Evolutionary conservation across 2,797 vertebrate species (phyloP), one percentile per base, ranked within the genome.

Genomic region (Sebastes melanostomus): DNA sequence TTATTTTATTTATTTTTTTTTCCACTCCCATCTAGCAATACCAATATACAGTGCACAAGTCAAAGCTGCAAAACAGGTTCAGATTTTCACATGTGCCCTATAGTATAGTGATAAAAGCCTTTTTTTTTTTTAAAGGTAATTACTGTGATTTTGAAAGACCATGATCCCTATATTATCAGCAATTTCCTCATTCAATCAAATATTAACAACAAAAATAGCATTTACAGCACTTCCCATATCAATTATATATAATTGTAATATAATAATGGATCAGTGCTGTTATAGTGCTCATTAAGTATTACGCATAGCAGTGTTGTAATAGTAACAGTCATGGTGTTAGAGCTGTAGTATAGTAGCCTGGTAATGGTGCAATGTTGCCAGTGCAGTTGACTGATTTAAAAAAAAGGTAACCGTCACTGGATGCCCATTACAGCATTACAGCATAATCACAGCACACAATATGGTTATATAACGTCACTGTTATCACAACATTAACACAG

Each of bases 401-500:
- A 50, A 72, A 72, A 55, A 24, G 12, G 18, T 58, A 63, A 74
- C 61, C 52, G 66, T 67, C 55, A 66, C 9, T 62, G 24, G 70
- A 54, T 65, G 46, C 1, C n/a, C 32, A 50, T 78, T 13, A 50
- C 50, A 66, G 42, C 50, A n/a, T 32, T 2, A 36, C 58, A 25
- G 2, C 63, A 58, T 25, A 72, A 65, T 61, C 59, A 77, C 22
- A 61, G 69, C 13, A 81, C 22, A 27, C 76, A 60, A 12, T 58
- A n/a, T 62, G 63, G 65, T 2, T 56, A 16, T 22, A n/a, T 30
- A 6, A 66, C 34, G 29, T 68, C 68, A 66, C 56, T 42, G 42
- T 65, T 50, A 77, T 70, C 22, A 4, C 46, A 62, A 68, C 38
- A 79, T 71, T 46, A 77, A 72, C 58, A 68, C 65, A 72, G 9